Percentiles rank a stretch among this genome's conserved stretches.
phyloP scores from a whole-genome alignment of 1,140 invertebrate species.

The Leptoteleia sp. region DNA sequence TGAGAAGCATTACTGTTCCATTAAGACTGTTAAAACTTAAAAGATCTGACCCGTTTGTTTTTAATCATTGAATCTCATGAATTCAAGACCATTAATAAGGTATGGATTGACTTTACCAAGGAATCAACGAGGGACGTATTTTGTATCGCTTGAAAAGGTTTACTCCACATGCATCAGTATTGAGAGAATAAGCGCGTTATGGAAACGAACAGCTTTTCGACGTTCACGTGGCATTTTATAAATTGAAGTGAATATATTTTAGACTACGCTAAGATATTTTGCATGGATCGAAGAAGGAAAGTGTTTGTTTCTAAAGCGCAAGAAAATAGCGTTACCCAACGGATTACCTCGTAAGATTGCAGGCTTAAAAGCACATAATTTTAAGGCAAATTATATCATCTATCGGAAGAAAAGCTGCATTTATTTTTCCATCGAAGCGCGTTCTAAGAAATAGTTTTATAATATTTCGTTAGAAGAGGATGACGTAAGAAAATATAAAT shows the following conservation, averaged over 20 bases:
- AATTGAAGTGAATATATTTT: constrained; percentile 43
- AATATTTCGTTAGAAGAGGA: constrained; percentile 13
- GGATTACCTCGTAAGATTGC: constrained; percentile 60
- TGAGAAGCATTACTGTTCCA: too few relatives aligned
- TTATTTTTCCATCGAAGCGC: constrained; percentile 52
- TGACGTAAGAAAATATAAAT: constrained; percentile 14
- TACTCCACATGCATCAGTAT: constrained; percentile 38
- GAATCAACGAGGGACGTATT: constrained; percentile 16
- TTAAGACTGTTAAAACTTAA: too few relatives aligned
- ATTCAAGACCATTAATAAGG: too few relatives aligned
- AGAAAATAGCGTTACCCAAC: constrained; percentile 44
- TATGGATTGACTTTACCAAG: constrained; percentile 9
- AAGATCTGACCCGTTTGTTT: too few relatives aligned
- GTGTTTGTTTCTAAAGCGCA: constrained; percentile 16
- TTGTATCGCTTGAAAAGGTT: constrained; percentile 21
- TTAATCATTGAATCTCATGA: too few relatives aligned
- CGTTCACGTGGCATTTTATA: constrained; percentile 1
- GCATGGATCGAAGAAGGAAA: constrained; percentile 4
- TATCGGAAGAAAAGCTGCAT: constrained; percentile 33
- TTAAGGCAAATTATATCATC: constrained; percentile 27
- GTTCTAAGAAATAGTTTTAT: constrained; percentile 47
- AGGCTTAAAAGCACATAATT: constrained; percentile 37
- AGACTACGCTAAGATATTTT: constrained; percentile 3
- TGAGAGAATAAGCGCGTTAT: constrained; percentile 10
- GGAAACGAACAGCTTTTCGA: not conserved